phyloP scores from a whole-genome alignment of 2,113 vertebrate genomes.

The Pelecanoides urinatrix region DNA sequence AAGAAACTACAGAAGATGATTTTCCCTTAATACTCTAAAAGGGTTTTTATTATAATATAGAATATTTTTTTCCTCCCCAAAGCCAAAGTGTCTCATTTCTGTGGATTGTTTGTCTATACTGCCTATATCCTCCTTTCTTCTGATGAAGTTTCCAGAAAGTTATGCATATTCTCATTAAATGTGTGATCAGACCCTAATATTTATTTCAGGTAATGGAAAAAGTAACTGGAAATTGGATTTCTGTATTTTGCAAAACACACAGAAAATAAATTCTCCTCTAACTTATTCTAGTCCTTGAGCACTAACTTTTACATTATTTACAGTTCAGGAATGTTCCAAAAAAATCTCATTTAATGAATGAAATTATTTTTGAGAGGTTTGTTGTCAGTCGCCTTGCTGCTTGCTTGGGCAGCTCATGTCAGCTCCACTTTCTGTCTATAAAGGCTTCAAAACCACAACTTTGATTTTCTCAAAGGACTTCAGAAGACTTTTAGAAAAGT shows the following conservation, averaged over 20 bases:
- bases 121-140: background rate
- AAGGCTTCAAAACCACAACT: background rate
- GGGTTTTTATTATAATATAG: background rate
- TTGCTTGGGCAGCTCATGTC: background rate
- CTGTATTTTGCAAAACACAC: conserved; percentile 40
- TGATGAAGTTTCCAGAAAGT: conserved; percentile 3
- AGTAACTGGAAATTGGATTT: conserved; percentile 58
- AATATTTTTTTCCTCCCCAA: background rate
- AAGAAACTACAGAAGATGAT: background rate
- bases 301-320: conserved; percentile 44
- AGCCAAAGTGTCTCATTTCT: background rate
- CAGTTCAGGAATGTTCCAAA: conserved; percentile 12
- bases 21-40: background rate
- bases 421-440: background rate
- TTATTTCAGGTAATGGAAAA: conserved; percentile 63
- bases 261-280: conserved; percentile 50
- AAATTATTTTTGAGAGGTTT: conserved; percentile 46
- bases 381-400: background rate
- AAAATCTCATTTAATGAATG: conserved; percentile 44
- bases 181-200: conserved; percentile 31
- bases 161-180: conserved; percentile 46
- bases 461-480: background rate
- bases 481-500: background rate
- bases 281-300: conserved; percentile 39
- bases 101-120: background rate